Conservation (phyloP, 2,113 vertebrate species). For the Sula dactylatra region DNA sequence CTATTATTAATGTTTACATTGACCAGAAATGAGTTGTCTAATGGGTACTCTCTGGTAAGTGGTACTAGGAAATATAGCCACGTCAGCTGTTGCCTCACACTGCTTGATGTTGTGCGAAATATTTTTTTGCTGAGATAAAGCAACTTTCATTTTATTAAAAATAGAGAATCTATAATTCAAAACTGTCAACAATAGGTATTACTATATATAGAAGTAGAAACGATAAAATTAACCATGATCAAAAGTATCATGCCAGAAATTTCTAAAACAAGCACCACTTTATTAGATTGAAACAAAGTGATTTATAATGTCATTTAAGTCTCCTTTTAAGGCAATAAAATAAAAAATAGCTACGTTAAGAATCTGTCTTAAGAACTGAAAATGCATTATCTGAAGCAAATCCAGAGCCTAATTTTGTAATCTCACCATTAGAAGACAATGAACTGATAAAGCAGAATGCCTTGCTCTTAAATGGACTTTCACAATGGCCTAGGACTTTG, state of each 20-base stretch:
- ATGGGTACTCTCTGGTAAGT: not conserved
- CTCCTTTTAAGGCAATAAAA: not conserved
- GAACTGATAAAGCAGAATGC: not conserved
- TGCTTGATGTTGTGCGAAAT: not conserved
- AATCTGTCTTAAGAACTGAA: not conserved
- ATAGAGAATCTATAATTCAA: not conserved
- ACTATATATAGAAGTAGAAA: not conserved
- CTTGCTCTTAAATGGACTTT: not conserved
- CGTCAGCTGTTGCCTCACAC: not conserved
- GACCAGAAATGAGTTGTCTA: not conserved
- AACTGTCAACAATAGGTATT: not conserved
- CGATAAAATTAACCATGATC: not conserved
- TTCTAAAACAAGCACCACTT: not conserved
- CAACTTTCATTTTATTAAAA: not conserved
- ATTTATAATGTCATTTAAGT: not conserved
- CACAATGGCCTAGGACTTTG: not conserved
- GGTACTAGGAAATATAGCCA: not conserved
- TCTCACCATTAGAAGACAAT: not conserved
- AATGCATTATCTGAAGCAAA: not conserved
- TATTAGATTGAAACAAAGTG: not conserved
- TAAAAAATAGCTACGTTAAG: not conserved
- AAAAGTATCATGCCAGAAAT: not conserved
- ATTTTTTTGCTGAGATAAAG: not conserved
- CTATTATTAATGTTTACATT: not conserved
- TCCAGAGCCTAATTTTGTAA: not conserved